phyloP scores from a whole-genome alignment of 2,113 vertebrate genomes.

The Halcyon malimbica region DNA sequence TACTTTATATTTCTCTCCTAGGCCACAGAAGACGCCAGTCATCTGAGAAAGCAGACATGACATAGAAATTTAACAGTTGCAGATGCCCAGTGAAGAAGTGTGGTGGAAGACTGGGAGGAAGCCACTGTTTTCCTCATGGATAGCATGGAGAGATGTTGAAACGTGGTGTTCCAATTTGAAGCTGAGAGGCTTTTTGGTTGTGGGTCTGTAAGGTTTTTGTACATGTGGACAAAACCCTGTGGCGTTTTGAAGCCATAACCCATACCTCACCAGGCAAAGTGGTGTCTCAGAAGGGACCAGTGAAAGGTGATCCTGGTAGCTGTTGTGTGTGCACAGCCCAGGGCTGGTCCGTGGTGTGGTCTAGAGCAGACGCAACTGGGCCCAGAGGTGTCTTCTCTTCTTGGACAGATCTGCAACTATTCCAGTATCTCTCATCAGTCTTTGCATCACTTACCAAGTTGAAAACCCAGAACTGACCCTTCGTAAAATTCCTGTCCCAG shows the following conservation, averaged over 20 bases:
- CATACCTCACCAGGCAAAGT: not conserved
- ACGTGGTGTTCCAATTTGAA: not conserved
- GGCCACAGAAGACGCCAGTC: not conserved
- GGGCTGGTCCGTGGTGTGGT: not conserved
- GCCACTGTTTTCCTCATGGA: accelerated
- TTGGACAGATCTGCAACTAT: not conserved
- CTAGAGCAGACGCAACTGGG: not conserved
- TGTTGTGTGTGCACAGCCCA: not conserved
- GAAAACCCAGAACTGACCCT: not conserved
- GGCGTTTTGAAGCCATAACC: not conserved
- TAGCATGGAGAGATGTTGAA: not conserved
- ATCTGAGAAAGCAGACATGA: not conserved
- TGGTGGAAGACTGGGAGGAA: not conserved
- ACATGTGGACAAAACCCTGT: not conserved
- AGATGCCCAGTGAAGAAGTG: not conserved
- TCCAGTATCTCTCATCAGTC: not conserved
- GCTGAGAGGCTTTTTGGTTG: not conserved
- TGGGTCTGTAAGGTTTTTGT: not conserved
- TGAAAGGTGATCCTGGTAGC: not conserved
- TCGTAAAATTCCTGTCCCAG: not conserved
- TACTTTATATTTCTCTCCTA: not conserved
- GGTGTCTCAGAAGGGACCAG: not conserved
- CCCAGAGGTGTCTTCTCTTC: not conserved
- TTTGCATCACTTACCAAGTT: not conserved
- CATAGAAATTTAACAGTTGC: not conserved